phyloP scores from a whole-genome alignment of 2,797 vertebrate genomes.

The Sebastes goodei region DNA sequence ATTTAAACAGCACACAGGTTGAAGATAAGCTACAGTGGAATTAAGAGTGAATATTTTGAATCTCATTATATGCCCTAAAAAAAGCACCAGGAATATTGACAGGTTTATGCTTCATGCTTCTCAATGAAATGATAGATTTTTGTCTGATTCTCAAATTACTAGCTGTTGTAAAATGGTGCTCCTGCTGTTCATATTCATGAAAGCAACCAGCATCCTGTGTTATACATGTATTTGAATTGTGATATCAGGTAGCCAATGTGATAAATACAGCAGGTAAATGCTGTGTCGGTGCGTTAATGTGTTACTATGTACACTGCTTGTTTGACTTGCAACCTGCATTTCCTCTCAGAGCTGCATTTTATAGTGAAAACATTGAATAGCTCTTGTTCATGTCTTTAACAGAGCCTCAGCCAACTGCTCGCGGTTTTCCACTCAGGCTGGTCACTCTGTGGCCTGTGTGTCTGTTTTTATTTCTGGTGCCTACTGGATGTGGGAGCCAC shows the following conservation, averaged over 20 bases:
- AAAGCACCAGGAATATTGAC: not conserved
- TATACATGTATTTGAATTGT: not conserved
- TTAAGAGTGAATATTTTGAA: not conserved
- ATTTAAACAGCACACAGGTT: not conserved
- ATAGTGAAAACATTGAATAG: not conserved
- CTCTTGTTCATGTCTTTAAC: not conserved
- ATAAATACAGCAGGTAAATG: not conserved
- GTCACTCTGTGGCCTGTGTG: slow-evolving; percentile 5
- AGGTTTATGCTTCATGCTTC: not conserved
- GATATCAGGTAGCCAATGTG: not conserved
- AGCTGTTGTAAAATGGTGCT: not conserved
- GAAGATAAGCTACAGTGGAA: not conserved
- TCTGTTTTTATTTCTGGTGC: slow-evolving; percentile 32
- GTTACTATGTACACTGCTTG: not conserved
- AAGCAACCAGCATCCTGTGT: not conserved
- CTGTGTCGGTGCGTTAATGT: not conserved
- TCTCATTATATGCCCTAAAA: not conserved
- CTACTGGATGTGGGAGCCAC: slow-evolving; percentile 39
- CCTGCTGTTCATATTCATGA: not conserved
- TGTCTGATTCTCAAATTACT: not conserved
- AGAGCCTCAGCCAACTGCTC: not conserved
- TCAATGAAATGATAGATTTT: not conserved
- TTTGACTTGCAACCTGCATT: not conserved
- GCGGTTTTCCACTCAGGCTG: not conserved
- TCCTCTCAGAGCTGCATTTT: not conserved